Conservation (phyloP, 2,113 vertebrate genomes). For the Empidonax traillii region DNA sequence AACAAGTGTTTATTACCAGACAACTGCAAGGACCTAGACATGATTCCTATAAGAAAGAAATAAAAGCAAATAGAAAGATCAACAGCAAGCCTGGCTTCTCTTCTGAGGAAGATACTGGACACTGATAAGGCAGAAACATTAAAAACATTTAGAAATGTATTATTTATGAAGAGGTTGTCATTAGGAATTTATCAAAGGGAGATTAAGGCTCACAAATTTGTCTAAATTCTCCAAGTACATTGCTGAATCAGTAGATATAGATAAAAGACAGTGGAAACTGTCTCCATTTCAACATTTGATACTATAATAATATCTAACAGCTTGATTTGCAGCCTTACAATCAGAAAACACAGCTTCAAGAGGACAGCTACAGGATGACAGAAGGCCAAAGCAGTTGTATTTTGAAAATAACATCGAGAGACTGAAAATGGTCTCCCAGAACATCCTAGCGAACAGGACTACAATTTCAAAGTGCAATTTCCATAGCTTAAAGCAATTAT, state of each 20-base stretch:
- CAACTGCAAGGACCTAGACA: not conserved
- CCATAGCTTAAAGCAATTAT: not conserved
- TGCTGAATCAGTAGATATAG: not conserved
- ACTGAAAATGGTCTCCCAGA: not conserved
- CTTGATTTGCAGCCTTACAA: not conserved
- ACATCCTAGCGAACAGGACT: not conserved
- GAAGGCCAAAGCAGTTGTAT: not conserved
- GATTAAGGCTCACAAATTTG: conserved; percentile 7
- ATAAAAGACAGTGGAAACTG: not conserved
- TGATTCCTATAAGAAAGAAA: not conserved
- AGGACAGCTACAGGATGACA: not conserved
- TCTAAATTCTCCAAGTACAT: not conserved
- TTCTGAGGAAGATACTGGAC: not conserved
- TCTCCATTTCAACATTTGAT: not conserved
- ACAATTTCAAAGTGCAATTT: not conserved
- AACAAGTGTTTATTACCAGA: not conserved
- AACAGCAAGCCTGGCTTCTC: not conserved
- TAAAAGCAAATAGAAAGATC: not conserved
- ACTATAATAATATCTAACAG: not conserved
- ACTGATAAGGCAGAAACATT: not conserved
- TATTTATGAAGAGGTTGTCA: conserved; percentile 30
- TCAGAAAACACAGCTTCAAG: not conserved
- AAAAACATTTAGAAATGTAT: conserved; percentile 30
- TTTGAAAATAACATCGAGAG: not conserved
- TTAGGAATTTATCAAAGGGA: conserved; percentile 15